Percentiles rank a stretch among this genome's conserved stretches.
Evolutionary conservation across 1,140 invertebrate genomes (phyloP).

Genomic region (Kradibia gibbosae): DNA sequence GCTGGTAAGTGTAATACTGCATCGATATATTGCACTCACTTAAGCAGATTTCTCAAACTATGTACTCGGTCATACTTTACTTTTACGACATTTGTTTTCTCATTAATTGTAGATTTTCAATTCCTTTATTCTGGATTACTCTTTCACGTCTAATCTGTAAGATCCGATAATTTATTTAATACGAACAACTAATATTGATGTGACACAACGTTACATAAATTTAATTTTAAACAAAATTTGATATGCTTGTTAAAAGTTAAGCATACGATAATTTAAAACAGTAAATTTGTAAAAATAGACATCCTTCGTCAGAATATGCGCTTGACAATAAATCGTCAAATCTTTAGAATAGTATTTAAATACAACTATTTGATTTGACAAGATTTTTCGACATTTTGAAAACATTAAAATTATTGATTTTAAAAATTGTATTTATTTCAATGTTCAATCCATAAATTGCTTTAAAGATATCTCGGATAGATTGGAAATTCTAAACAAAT

Average conservation of each 20-base stretch:
- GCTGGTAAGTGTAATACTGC: conserved; percentile 14
- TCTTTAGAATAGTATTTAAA: no score
- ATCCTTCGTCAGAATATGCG: no score
- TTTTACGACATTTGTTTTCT: neutral
- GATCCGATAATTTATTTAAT: neutral
- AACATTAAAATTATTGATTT: neutral
- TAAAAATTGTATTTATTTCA: neutral
- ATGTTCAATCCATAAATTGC: neutral
- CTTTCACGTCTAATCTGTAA: neutral
- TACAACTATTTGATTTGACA: no score
- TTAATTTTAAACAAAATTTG: no score
- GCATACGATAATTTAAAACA: no score
- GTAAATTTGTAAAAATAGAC: no score
- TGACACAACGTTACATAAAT: neutral
- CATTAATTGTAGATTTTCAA: neutral
- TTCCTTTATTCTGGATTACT: neutral
- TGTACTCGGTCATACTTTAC: neutral
- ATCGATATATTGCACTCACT: neutral
- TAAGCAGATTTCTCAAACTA: conserved; percentile 7
- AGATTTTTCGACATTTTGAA: no score
- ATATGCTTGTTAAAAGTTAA: no score
- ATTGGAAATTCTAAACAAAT: neutral
- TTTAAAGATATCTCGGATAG: neutral
- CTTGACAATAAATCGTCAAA: no score
- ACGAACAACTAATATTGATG: neutral